A percentile compares a stretch with the other conserved stretches of the same genome.
Conservation (phyloP, 2,113 vertebrate genomes). For the Diadophis punctatus region DNA sequence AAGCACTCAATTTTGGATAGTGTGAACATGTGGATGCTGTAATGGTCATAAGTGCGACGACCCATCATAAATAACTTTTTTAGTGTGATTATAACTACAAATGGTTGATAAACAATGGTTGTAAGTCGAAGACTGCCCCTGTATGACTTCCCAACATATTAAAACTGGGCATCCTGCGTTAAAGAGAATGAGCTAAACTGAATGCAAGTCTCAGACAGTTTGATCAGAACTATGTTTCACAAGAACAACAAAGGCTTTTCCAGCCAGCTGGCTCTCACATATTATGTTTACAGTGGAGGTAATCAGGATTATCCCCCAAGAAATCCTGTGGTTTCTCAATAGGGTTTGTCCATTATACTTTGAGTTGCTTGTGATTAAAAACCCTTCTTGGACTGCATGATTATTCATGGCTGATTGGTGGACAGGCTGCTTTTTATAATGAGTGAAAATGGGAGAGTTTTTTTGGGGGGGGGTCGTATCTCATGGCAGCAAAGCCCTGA, state of each 20-base stretch:
- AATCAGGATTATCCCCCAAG: conserved; percentile 12
- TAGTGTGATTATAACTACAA: too few species aligned
- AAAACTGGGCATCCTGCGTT: neutral
- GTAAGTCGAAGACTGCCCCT: neutral
- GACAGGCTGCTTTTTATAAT: conserved; percentile 12
- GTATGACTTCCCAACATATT: neutral
- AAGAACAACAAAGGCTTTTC: neutral
- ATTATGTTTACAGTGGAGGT: neutral
- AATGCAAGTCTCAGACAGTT: neutral
- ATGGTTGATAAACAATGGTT: neutral
- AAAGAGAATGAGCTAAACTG: neutral
- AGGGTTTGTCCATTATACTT: neutral
- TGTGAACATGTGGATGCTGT: neutral
- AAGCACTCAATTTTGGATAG: neutral
- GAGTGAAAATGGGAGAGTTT: neutral
- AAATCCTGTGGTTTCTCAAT: neutral
- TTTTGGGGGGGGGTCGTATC: neutral
- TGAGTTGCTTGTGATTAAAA: conserved; percentile 12
- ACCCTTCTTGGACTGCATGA: neutral
- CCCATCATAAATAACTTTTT: neutral
- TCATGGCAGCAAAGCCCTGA: neutral
- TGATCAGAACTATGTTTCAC: neutral
- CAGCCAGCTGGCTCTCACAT: neutral
- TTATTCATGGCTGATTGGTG: neutral
- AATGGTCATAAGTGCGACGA: neutral